Base-by-base conservation (phyloP, 2,113 vertebrate genomes). In the Numenius arquata region DNA sequence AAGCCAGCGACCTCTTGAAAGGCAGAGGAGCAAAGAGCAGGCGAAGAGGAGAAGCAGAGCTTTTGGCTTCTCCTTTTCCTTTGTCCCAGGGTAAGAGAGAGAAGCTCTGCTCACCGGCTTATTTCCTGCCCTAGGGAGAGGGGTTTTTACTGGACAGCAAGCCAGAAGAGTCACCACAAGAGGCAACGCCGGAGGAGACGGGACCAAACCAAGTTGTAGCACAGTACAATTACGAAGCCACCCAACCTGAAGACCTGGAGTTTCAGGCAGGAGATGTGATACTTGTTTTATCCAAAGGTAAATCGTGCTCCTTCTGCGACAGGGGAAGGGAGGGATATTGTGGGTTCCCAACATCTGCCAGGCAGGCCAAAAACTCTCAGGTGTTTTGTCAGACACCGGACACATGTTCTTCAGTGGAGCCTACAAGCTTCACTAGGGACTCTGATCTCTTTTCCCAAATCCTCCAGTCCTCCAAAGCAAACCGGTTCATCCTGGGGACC, bases 261-360 rank as follows among this genome's bases (percentile, higher is more conserved):
- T 99, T 99, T 80, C 88, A 97, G 20, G 77, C 98, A 85, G 99
- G 99, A 45, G 99, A 99, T 8, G 62, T 67, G 10, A 99, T 99
- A 92, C 97, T 97, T 40, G n/a, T 99, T 38, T 92, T 99, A 77
- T 98, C 98, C 18, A 98, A 95, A 98, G 98, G 98, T 98, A 96
- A 96, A 98, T 11, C 0, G 0, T 50, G 19, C 34, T 85, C 16
- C 47, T 58, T 34, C 25, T 38, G 26, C 2, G 5, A 67, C 21
- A 80, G 41, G 50, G 61, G 17, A n/a, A 5, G 67, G 53, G 55
- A 79, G 20, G 67, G 58, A 80, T 9, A 12, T 2, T 23, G 22
- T 40, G 8, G 10, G n/a, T 50, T 70, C 45, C 43, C 55, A 70
- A 4, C 12, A 30, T 9, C 30, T 65, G 40, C 40, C 40, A 50